Conservation (phyloP, 2,113 vertebrate genomes). For the Jaculus jaculus region DNA sequence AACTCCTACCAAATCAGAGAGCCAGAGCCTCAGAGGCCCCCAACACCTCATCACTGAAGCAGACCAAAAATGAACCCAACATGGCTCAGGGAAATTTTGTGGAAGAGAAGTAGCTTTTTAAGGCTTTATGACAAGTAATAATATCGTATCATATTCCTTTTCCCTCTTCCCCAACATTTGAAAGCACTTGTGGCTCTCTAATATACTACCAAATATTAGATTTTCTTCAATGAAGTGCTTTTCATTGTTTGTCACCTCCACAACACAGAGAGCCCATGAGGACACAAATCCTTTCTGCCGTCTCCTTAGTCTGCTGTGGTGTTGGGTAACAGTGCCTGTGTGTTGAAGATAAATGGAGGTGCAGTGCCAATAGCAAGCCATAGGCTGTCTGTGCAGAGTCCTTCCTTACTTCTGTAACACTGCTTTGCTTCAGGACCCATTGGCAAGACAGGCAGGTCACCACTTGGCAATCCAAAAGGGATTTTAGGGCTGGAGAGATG, state of each 20-base stretch:
- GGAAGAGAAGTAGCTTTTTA: not conserved
- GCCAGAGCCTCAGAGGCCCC: no score
- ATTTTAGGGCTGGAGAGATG: no score
- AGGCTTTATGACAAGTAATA: not conserved
- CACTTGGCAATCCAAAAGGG: not conserved
- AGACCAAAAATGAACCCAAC: no score
- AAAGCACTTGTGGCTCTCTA: not conserved
- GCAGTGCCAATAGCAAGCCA: not conserved
- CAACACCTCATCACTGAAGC: no score
- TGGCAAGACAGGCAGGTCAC: not conserved
- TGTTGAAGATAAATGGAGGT: not conserved
- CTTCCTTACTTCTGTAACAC: not conserved
- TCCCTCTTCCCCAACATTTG: rapidly evolving
- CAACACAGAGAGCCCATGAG: not conserved
- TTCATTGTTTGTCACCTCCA: not conserved
- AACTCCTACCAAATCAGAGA: no score
- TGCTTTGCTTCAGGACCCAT: not conserved
- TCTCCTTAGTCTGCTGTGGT: not conserved
- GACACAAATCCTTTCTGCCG: not conserved
- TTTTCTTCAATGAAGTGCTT: not conserved
- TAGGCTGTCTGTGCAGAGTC: not conserved
- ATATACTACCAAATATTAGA: not conserved
- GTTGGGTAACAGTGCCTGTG: not conserved
- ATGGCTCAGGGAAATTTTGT: no score
- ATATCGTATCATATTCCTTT: not conserved